Evolutionary conservation across 2,113 vertebrate species (phyloP).

Genomic region (Eulemur rufifrons): DNA sequence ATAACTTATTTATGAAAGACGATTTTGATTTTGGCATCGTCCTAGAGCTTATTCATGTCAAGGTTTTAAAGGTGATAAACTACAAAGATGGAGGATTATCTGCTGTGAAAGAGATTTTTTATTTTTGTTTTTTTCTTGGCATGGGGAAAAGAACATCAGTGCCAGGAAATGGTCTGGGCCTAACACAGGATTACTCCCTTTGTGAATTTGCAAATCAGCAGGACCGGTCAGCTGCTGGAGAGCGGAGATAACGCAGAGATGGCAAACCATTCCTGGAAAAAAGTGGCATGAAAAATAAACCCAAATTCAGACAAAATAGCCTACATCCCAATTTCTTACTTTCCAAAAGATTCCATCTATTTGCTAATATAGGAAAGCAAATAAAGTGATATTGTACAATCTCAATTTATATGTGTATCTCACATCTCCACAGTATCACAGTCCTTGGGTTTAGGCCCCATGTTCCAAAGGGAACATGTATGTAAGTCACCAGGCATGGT

Average conservation of each 20-base stretch:
- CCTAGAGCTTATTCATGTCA: neutral
- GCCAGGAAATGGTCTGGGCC: neutral
- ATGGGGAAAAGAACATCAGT: neutral
- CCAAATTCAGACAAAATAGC: neutral
- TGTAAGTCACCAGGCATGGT: neutral
- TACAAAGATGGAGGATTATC: conserved; percentile 40
- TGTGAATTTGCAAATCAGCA: conserved; percentile 30
- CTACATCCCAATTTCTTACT: neutral
- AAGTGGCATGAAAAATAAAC: neutral
- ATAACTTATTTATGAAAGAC: neutral
- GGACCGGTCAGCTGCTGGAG: neutral
- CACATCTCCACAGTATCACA: neutral
- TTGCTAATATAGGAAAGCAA: neutral
- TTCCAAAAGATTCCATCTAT: neutral
- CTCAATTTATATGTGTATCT: neutral
- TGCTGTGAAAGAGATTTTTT: neutral
- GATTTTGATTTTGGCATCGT: neutral
- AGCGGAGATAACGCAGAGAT: neutral
- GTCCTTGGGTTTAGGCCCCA: neutral
- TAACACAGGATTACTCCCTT: neutral
- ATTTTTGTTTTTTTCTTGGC: neutral
- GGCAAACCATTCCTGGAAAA: neutral
- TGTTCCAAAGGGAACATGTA: neutral
- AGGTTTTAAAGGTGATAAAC: conserved; percentile 48
- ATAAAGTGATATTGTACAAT: neutral